Evolutionary conservation across 2,113 vertebrate genomes (phyloP).

Genomic region (Phyllostomus discolor): DNA sequence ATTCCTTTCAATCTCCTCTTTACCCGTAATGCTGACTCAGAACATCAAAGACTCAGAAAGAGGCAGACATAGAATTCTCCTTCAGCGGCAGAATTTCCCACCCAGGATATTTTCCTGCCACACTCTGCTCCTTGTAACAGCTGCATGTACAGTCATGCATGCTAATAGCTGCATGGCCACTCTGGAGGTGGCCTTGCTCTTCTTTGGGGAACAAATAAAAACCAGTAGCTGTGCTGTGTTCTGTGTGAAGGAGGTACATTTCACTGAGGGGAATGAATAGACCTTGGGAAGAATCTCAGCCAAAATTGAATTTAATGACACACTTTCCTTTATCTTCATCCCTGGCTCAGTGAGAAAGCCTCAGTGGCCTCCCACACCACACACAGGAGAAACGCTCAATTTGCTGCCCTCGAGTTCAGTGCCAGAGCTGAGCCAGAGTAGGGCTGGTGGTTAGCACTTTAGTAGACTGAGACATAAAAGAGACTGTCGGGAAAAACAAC

Average conservation of each 20-base stretch:
- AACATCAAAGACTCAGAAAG: neutral
- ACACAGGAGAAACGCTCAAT: slow-evolving; percentile 26
- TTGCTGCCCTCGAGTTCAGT: neutral
- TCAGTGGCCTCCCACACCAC: neutral
- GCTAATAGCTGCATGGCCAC: neutral
- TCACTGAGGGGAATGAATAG: slow-evolving; percentile 10
- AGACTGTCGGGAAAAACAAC: neutral
- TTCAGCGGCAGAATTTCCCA: neutral
- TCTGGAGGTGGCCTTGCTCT: neutral
- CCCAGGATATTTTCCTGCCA: neutral
- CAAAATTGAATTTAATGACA: slow-evolving; percentile 29
- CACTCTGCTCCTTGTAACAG: neutral
- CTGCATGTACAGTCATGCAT: neutral
- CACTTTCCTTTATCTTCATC: slow-evolving; percentile 11
- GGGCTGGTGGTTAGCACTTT: slow-evolving; percentile 6
- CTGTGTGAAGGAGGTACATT: neutral
- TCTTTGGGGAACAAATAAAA: neutral
- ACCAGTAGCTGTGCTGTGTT: neutral
- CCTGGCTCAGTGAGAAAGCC: slow-evolving; percentile 10
- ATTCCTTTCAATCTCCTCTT: neutral
- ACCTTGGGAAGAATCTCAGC: neutral
- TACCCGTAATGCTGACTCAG: neutral
- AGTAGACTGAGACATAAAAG: neutral
- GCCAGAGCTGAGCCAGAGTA: neutral
- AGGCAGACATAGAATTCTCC: neutral